Conservation (phyloP, 2,113 vertebrate species). For the Carassius auratus region DNA sequence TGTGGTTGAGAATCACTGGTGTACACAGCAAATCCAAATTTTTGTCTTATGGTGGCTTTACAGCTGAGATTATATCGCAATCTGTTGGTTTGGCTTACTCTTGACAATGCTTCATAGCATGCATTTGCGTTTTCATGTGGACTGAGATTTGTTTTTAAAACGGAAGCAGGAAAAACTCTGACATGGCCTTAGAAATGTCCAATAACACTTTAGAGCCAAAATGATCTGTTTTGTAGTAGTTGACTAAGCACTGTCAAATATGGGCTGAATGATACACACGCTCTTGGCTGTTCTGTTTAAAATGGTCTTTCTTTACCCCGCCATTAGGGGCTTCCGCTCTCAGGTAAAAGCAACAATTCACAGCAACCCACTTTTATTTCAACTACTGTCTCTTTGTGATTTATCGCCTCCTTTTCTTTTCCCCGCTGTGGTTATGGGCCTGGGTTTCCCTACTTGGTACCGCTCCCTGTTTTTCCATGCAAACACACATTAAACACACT, state of each 20-base stretch:
- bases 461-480: constrained; percentile 64
- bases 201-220: too few relatives aligned
- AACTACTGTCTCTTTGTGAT: neutral
- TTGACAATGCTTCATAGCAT: too few relatives aligned
- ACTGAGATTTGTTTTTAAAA: too few relatives aligned
- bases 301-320: neutral
- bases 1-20: too few relatives aligned
- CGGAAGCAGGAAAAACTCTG: too few relatives aligned
- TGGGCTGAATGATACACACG: neutral
- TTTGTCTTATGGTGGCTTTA: too few relatives aligned
- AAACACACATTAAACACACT: constrained; percentile 44
- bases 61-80: too few relatives aligned
- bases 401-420: neutral
- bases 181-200: too few relatives aligned
- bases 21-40: too few relatives aligned
- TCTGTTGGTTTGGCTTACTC: too few relatives aligned
- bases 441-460: constrained; percentile 57
- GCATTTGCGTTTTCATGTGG: too few relatives aligned
- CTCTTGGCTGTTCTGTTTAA: neutral
- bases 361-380: neutral
- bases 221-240: too few relatives aligned
- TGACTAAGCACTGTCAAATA: neutral
- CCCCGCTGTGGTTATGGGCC: constrained; percentile 58
- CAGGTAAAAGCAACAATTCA: neutral
- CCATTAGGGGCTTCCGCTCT: neutral